These are phyloP conservation scores for Thumatha senex DNA, from an alignment of 2,888 invertebrate genomes.

Conservation along the genomic window DNA sequence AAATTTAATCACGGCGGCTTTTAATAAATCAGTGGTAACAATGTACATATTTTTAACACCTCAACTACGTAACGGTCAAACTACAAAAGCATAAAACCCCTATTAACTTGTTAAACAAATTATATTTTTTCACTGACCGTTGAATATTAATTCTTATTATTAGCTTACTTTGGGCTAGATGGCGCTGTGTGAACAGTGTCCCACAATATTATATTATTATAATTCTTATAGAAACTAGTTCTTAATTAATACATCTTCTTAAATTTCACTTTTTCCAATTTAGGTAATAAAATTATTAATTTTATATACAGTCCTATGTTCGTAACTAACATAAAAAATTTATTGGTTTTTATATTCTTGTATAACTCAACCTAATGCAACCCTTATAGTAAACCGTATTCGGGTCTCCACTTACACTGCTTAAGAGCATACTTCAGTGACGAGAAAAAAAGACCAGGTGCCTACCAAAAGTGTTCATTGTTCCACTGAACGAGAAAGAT, in stretches of 20 bases:
- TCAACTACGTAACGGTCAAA: constrained; percentile 22
- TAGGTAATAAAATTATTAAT: constrained; percentile 13
- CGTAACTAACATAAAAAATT: no score
- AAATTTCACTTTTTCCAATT: constrained; percentile 28
- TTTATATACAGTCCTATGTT: constrained; percentile 10
- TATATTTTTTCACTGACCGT: constrained; percentile 23
- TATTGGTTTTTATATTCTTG: no score
- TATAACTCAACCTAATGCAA: constrained; percentile 15
- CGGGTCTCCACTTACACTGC: constrained; percentile 59
- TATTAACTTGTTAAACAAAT: constrained; percentile 33
- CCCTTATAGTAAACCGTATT: constrained; percentile 50
- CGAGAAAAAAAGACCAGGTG: constrained; percentile 80
- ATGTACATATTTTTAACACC: constrained; percentile 14
- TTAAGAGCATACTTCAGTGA: constrained; percentile 60
- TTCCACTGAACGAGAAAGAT: constrained; percentile 77
- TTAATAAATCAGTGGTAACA: constrained; percentile 22
- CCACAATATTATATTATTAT: no score
- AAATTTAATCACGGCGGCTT: constrained; percentile 24
- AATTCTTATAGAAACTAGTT: constrained; percentile 23
- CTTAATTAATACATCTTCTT: constrained; percentile 11
- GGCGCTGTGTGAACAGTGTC: no score
- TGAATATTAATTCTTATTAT: constrained; percentile 23
- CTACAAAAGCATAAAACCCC: constrained; percentile 20
- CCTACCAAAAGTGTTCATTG: constrained; percentile 77
- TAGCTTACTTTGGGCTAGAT: constrained; percentile 23